These are phyloP conservation scores for Sphaeramia orbicularis DNA, from an alignment of 2,797 vertebrate species.

Conservation along the genomic window DNA sequence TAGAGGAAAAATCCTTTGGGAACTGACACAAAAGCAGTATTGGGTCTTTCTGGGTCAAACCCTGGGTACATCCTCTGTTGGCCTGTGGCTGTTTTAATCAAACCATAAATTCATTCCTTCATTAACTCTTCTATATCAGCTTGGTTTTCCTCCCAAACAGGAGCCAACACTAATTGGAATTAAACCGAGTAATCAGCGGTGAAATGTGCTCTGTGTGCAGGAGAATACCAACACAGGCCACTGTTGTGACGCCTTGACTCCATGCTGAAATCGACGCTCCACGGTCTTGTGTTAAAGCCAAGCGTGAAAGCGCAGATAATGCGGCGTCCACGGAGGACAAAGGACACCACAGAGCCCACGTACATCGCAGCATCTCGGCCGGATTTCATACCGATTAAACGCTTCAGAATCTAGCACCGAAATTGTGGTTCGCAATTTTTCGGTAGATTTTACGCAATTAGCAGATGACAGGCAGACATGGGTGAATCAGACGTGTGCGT, in stretches of 20 bases:
- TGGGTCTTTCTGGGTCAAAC: no score
- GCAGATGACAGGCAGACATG: slow-evolving; percentile 28
- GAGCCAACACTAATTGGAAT: slow-evolving; percentile 74
- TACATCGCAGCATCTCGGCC: slow-evolving; percentile 55
- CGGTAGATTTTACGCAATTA: slow-evolving; percentile 81
- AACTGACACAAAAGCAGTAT: no score
- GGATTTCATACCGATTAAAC: slow-evolving; percentile 85
- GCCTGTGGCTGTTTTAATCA: not conserved
- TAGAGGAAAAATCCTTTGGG: no score
- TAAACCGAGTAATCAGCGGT: slow-evolving; percentile 74
- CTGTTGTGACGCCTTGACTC: slow-evolving; percentile 51
- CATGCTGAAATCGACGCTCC: slow-evolving; percentile 62
- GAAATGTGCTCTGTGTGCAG: slow-evolving; percentile 56
- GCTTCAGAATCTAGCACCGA: slow-evolving; percentile 51
- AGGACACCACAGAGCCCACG: slow-evolving; percentile 58
- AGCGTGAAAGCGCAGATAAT: slow-evolving; percentile 83
- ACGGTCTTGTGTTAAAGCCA: slow-evolving; percentile 71
- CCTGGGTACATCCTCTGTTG: slow-evolving; percentile 13
- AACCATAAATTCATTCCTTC: not conserved
- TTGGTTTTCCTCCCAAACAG: slow-evolving; percentile 6
- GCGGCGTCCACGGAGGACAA: slow-evolving; percentile 71
- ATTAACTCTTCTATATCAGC: not conserved
- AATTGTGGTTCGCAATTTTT: slow-evolving; percentile 63
- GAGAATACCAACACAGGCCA: slow-evolving; percentile 55
- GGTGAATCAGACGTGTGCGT: not conserved